These are phyloP conservation scores for Cossypha heuglini DNA, from an alignment of 2,797 vertebrate genomes.

Conservation along the genomic window DNA sequence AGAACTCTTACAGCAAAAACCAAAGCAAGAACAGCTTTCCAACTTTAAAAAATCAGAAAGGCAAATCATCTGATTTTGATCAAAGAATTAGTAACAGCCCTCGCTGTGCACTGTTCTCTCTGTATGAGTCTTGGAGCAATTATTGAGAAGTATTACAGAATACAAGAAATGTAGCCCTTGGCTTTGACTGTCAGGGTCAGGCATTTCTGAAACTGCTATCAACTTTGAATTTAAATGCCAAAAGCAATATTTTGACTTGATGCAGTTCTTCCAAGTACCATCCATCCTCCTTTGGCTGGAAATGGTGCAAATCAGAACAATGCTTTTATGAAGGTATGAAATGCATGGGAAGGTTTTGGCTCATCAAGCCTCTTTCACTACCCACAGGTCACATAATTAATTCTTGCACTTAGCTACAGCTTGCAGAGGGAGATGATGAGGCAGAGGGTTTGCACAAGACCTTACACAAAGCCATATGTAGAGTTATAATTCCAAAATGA, in stretches of 20 bases:
- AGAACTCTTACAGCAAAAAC: neutral
- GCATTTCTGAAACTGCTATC: neutral
- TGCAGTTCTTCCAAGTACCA: neutral
- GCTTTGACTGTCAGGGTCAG: neutral
- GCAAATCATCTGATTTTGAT: neutral
- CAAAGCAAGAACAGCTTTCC: neutral
- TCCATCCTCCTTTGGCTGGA: neutral
- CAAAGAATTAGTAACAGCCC: neutral
- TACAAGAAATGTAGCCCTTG: neutral
- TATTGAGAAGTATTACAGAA: neutral
- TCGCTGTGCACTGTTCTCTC: neutral
- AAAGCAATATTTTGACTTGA: conserved; percentile 13
- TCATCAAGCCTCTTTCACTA: neutral
- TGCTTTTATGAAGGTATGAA: neutral
- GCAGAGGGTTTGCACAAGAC: neutral
- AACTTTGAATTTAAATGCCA: neutral
- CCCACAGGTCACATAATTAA: neutral
- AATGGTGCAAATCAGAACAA: neutral
- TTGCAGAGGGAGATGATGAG: neutral
- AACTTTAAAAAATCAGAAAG: neutral
- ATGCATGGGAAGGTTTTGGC: neutral
- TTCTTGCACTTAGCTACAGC: neutral
- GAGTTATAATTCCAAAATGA: neutral
- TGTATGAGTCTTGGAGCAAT: neutral
- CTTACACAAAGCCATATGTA: neutral